Conservation (phyloP, 2,113 vertebrate species). For the Cyanoramphus novaezelandiae region DNA sequence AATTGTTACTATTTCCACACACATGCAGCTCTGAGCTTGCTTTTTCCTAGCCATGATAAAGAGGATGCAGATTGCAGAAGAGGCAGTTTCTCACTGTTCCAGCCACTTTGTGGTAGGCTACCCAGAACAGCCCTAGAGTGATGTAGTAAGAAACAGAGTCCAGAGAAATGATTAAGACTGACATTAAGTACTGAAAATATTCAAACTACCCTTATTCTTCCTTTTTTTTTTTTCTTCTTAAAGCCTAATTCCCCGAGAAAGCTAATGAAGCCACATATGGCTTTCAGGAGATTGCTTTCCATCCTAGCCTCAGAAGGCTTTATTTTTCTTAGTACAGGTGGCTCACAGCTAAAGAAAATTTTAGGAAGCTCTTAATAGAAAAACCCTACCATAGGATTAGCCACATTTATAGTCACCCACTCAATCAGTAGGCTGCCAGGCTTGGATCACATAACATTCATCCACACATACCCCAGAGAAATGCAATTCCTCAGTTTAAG, state of each 20-base stretch:
- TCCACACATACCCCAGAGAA: neutral
- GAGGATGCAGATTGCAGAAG: neutral
- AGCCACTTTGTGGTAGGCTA: neutral
- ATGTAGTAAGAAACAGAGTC: neutral
- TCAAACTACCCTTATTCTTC: neutral
- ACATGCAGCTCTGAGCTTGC: neutral
- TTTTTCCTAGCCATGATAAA: fast-evolving
- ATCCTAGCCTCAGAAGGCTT: neutral
- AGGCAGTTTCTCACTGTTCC: neutral
- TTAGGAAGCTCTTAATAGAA: neutral
- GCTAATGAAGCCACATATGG: neutral
- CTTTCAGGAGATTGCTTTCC: neutral
- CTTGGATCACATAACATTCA: fast-evolving
- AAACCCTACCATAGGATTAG: neutral
- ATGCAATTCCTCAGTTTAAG: neutral
- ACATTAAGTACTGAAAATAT: neutral
- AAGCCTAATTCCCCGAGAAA: neutral
- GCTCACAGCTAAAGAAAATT: neutral
- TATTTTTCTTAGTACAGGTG: neutral
- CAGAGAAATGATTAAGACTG: neutral
- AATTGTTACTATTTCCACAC: neutral
- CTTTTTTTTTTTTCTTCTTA: neutral
- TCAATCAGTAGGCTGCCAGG: neutral
- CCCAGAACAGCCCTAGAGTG: neutral
- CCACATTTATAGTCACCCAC: fast-evolving